Conservation (phyloP, 2,113 vertebrate genomes). For the Dromiciops gliroides region DNA sequence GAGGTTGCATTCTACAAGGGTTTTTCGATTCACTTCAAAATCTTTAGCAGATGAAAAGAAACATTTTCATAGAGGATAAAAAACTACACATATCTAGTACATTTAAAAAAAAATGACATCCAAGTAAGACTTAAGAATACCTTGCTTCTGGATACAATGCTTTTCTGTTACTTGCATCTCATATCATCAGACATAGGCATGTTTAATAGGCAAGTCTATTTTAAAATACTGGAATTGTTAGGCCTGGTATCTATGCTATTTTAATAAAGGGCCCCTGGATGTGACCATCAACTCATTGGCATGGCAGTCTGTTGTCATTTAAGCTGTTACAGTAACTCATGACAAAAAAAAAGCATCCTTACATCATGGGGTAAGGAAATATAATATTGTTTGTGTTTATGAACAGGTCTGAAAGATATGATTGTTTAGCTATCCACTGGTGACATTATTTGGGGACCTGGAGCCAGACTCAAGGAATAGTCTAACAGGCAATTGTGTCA, state of each 20-base stretch:
- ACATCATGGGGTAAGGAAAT: conserved; percentile 73
- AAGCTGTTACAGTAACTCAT: conserved; percentile 75
- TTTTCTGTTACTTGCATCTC: conserved; percentile 62
- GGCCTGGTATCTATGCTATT: conserved; percentile 55
- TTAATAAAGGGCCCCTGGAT: conserved; percentile 66
- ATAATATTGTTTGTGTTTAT: conserved; percentile 67
- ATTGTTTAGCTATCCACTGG: conserved; percentile 53
- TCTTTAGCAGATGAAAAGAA: conserved; percentile 69
- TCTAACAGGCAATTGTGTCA: conserved; percentile 40
- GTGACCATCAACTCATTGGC: conserved; percentile 58
- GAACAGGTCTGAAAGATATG: conserved; percentile 62
- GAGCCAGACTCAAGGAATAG: conserved; percentile 70
- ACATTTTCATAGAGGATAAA: conserved; percentile 51
- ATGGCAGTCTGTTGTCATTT: conserved; percentile 66
- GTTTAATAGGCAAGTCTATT: conserved; percentile 55
- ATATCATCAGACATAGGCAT: conserved; percentile 16
- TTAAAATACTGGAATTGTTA: conserved; percentile 63
- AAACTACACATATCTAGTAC: neutral
- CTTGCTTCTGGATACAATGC: conserved; percentile 39
- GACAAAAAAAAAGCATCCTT: conserved; percentile 68
- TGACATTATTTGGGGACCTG: conserved; percentile 68
- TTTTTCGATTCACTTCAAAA: conserved; percentile 70
- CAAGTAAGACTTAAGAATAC: conserved; percentile 55
- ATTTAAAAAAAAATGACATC: conserved; percentile 67
- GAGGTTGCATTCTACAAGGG: conserved; percentile 78